Percentiles rank a stretch among this genome's conserved stretches.
Evolutionary conservation across 2,113 vertebrate genomes (phyloP).

Genomic region (Mobula hypostoma): DNA sequence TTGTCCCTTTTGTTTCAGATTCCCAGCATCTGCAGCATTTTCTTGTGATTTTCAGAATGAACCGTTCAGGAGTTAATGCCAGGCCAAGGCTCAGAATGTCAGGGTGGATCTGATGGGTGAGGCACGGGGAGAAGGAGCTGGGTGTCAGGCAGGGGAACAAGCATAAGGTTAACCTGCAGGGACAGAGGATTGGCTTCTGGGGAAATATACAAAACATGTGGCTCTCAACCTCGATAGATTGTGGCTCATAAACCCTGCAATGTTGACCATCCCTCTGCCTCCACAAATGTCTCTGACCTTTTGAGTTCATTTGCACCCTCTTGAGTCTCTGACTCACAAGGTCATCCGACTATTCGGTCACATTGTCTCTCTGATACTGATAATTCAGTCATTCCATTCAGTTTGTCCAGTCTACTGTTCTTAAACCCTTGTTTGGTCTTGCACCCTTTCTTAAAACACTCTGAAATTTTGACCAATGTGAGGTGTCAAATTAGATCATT

Average conservation of each 20-base stretch:
- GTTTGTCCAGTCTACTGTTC: background rate
- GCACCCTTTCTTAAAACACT: background rate
- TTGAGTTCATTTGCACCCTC: too few species aligned
- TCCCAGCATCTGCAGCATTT: background rate
- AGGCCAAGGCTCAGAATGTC: background rate
- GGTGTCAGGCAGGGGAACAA: background rate
- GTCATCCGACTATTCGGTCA: background rate
- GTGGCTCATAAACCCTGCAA: background rate
- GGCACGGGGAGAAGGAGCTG: background rate
- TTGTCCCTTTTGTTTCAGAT: too few species aligned
- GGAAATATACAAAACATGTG: background rate
- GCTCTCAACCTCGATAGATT: background rate
- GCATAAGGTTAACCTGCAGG: background rate
- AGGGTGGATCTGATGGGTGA: background rate
- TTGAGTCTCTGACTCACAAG: background rate
- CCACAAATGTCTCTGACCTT: too few species aligned
- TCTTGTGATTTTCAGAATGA: too few species aligned
- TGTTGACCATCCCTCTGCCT: too few species aligned
- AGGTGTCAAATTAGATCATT: background rate
- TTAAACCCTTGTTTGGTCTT: background rate
- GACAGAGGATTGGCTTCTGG: background rate
- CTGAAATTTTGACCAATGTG: background rate
- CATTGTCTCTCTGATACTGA: too few species aligned
- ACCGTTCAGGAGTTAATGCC: too few species aligned
- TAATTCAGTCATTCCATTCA: background rate